phyloP scores from a whole-genome alignment of 2,888 invertebrate species.

The Alsophila aescularia region DNA sequence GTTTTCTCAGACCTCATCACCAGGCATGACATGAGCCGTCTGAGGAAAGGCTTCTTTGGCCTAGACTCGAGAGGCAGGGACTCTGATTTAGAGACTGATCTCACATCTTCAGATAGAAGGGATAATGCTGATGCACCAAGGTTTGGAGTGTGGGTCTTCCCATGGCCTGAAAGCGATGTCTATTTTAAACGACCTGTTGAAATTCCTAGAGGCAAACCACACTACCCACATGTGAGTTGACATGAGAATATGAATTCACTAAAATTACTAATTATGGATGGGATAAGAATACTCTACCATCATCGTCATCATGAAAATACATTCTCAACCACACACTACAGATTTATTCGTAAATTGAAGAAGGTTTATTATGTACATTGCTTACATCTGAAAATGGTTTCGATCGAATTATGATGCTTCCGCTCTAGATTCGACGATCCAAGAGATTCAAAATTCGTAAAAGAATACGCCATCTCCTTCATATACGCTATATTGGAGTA shows the following conservation, averaged over 20 bases:
- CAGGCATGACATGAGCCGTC: constrained; percentile 68
- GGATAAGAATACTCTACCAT: too few species aligned
- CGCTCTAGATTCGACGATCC: constrained; percentile 36
- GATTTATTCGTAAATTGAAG: background rate
- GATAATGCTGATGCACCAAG: constrained; percentile 67
- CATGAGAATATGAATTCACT: too few species aligned
- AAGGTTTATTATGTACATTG: constrained; percentile 52
- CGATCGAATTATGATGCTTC: constrained; percentile 50
- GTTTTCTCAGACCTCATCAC: constrained; percentile 55
- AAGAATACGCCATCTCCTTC: constrained; percentile 55
- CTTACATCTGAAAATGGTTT: constrained; percentile 57
- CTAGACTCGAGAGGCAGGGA: constrained; percentile 40
- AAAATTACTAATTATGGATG: too few species aligned
- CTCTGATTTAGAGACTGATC: constrained; percentile 32
- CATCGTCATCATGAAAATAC: too few species aligned
- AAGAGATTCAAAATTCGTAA: constrained; percentile 46
- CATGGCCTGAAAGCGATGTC: constrained; percentile 51
- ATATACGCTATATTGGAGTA: constrained; percentile 50
- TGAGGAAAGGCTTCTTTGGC: constrained; percentile 63
- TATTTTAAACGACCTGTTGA: background rate
- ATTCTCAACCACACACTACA: too few species aligned
- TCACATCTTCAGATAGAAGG: constrained; percentile 47
- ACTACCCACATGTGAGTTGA: too few species aligned
- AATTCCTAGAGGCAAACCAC: background rate
- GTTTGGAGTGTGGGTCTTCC: constrained; percentile 64